Evolutionary conservation across 1,140 invertebrate species (phyloP).

Genomic region (Drosophila chauvacae): DNA sequence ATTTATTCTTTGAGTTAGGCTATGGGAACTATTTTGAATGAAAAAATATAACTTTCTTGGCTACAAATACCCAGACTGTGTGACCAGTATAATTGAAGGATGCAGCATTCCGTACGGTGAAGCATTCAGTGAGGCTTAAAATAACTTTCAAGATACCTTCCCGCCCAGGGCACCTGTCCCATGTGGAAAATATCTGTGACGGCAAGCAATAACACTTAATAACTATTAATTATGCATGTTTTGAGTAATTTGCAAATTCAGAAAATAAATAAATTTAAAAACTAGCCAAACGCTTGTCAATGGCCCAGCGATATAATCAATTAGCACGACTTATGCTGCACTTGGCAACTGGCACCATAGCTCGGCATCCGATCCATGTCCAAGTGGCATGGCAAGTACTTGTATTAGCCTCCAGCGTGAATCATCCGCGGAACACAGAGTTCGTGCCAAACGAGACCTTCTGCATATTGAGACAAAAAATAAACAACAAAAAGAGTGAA

Average conservation of each 20-base stretch:
- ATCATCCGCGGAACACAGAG: constrained; percentile 64
- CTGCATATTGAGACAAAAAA: constrained; percentile 65
- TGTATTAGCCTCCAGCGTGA: constrained; percentile 65
- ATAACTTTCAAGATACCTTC: constrained; percentile 1
- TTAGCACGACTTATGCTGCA: constrained; percentile 82
- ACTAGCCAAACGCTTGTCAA: constrained; percentile 65
- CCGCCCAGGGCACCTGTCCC: not conserved
- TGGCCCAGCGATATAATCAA: constrained; percentile 72
- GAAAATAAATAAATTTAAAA: constrained; percentile 43
- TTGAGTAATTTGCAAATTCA: constrained; percentile 62
- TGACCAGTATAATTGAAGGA: not conserved
- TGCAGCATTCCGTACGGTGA: not conserved
- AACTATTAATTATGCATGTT: constrained; percentile 81
- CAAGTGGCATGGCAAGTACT: constrained; percentile 53
- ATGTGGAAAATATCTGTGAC: constrained; percentile 1
- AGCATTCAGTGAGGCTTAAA: not conserved
- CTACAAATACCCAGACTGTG: not conserved
- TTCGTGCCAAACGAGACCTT: constrained; percentile 81
- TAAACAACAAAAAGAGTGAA: constrained; percentile 14
- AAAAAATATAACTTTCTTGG: not conserved
- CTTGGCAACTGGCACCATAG: constrained; percentile 49
- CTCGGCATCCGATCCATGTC: constrained; percentile 38
- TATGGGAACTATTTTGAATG: not conserved
- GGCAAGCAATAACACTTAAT: constrained; percentile 57
- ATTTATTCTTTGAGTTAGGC: not conserved